A percentile compares a stretch with the other conserved stretches of the same genome.
Conservation (phyloP, 1,140 invertebrate species). For the Ganaspis sp. region DNA sequence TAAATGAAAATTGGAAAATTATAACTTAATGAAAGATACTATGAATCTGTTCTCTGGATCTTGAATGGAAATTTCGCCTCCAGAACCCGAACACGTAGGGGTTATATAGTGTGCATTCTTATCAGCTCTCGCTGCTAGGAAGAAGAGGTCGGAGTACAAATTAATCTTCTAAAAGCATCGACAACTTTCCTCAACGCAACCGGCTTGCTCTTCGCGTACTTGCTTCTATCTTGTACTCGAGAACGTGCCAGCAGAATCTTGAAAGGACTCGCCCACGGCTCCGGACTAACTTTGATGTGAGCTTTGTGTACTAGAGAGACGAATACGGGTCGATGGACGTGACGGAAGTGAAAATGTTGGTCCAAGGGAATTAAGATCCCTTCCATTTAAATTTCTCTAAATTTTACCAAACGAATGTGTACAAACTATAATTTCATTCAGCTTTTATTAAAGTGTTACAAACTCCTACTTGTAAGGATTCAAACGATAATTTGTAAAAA, state of each 20-base stretch:
- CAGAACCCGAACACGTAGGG: slow-evolving; percentile 16
- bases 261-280: slow-evolving; percentile 25
- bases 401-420: too few relatives aligned
- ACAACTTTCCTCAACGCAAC: slow-evolving; percentile 28
- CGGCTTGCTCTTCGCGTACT: slow-evolving; percentile 26
- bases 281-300: slow-evolving; percentile 24
- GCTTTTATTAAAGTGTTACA: too few relatives aligned
- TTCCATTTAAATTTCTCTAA: too few relatives aligned
- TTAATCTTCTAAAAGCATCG: slow-evolving; percentile 31
- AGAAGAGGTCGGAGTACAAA: slow-evolving; percentile 26
- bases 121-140: background rate
- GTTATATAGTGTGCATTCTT: slow-evolving; percentile 29
- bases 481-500: too few relatives aligned
- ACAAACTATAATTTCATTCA: too few relatives aligned
- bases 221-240: slow-evolving; percentile 28
- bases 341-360: background rate
- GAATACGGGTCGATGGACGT: background rate
- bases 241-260: slow-evolving; percentile 25
- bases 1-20: slow-evolving; percentile 14
- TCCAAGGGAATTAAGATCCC: background rate
- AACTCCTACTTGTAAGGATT: too few relatives aligned
- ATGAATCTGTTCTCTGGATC: slow-evolving; percentile 2
- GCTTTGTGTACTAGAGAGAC: slow-evolving; percentile 27
- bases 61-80: slow-evolving; percentile 26
- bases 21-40: slow-evolving; percentile 23